Base-by-base conservation (phyloP, 2,113 vertebrate species). In the Haemorhous mexicanus region DNA sequence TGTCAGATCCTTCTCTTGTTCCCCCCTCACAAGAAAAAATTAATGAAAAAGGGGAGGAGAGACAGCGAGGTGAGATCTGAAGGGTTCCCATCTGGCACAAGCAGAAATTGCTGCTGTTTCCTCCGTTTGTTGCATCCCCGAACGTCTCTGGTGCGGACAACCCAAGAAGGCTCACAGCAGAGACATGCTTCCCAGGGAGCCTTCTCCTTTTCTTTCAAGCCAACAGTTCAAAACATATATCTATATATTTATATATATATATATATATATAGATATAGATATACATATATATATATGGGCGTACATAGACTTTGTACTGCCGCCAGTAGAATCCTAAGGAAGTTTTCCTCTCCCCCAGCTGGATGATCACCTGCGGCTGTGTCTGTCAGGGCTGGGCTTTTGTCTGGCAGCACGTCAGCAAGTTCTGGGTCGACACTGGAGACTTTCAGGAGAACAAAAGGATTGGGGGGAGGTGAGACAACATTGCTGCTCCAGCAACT, bases 21-120 rank as follows among this genome's bases (percentile, higher is more conserved):
- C 82, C 84, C 84, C 55, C 68, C 41, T 89, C 1, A 0, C 80
- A 91, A 90, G 92, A 94, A 96, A 93, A 92, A 93, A 96, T 91
- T 94, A 95, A 97, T 96, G 88, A 95, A 92, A 96, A 91, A 75
- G 80, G 55, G 64, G 84, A 95, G 88, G 94, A 96, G 86, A 94
- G 76, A 78, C 3, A 2, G 88, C 0, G 39, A 94, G 76, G 88
- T 94, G 96, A 92, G 69, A 93, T 85, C 92, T 59, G 12, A 94
- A 84, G 89, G 91, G 76, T 78, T 95, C 80, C 76, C 93, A 81
- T 96, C 88, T 87, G 92, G 77, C 17, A 16, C 64, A 41, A 62
- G 90, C 85, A 95, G 85, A 94, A 97, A 96, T 93, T 93, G 88
- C 94, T 84, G 88, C 82, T 7, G 30, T 63, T 92, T 89, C 81